Conservation (phyloP, 2,888 invertebrate genomes). For the Lithophane semibrunnea region DNA sequence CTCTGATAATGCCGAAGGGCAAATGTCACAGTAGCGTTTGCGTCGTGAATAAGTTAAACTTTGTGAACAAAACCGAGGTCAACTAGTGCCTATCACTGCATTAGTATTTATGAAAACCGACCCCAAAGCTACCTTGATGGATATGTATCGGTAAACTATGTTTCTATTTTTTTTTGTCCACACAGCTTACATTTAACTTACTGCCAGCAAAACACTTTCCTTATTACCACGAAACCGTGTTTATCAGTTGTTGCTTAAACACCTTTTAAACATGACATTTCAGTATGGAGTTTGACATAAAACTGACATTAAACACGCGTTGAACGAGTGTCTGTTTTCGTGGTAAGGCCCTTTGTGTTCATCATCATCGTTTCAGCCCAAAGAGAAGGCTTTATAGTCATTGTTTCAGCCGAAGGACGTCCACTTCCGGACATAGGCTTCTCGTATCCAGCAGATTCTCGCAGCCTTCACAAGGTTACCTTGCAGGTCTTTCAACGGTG, state of each 20-base stretch:
- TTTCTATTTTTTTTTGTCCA: neutral
- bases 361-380: neutral
- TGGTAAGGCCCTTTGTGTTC: too few species aligned
- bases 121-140: too few species aligned
- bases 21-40: neutral
- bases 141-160: neutral
- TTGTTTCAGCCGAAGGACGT: neutral
- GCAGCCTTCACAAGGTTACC: neutral
- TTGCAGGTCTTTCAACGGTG: too few species aligned
- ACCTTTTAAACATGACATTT: too few species aligned
- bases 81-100: neutral
- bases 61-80: neutral
- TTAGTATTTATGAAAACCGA: neutral
- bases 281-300: too few species aligned
- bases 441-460: neutral
- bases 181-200: neutral
- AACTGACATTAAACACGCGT: too few species aligned
- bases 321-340: too few species aligned
- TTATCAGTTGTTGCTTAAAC: too few species aligned
- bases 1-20: neutral
- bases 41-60: conserved; percentile 15
- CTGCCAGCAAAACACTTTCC: too few species aligned
- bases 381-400: neutral
- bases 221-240: too few species aligned
- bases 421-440: neutral